phyloP scores from a whole-genome alignment of 2,888 invertebrate species.

The Prenolepis imparis region DNA sequence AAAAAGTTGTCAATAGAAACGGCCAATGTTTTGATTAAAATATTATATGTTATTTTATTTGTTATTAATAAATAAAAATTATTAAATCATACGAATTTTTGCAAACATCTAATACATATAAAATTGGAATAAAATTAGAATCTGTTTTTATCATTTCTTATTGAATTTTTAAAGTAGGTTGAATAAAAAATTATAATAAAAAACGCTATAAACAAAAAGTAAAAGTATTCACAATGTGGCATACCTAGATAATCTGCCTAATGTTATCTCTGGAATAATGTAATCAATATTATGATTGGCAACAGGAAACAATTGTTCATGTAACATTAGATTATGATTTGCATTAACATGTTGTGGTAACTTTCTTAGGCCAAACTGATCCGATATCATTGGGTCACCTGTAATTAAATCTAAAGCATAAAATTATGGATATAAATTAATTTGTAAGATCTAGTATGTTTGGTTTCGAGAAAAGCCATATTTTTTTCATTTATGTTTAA shows the following conservation, averaged over 20 bases:
- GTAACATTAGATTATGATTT: conserved; percentile 93
- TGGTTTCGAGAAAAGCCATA: neutral
- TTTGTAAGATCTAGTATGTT: neutral
- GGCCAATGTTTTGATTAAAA: too few species aligned
- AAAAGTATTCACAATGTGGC: neutral
- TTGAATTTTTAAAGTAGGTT: neutral
- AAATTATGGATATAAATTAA: conserved; percentile 16
- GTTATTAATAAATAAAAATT: too few species aligned
- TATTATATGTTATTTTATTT: too few species aligned
- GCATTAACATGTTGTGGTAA: conserved; percentile 87
- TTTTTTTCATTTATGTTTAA: neutral
- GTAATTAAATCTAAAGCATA: conserved; percentile 89
- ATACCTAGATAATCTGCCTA: conserved; percentile 84
- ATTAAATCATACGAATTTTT: too few species aligned
- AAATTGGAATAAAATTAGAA: too few species aligned
- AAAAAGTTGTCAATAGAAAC: too few species aligned
- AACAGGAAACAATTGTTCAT: conserved; percentile 91
- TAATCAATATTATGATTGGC: conserved; percentile 82
- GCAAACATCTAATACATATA: too few species aligned
- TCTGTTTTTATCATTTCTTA: too few species aligned
- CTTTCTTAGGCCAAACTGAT: conserved; percentile 82
- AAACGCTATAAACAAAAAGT: neutral
- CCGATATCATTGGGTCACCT: conserved; percentile 90
- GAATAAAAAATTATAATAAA: neutral
- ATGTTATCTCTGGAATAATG: conserved; percentile 82